Evolutionary conservation across 1,140 invertebrate genomes (phyloP), one percentile per base, ranked within the genome.

Genomic region (Drosophila nasuta): DNA sequence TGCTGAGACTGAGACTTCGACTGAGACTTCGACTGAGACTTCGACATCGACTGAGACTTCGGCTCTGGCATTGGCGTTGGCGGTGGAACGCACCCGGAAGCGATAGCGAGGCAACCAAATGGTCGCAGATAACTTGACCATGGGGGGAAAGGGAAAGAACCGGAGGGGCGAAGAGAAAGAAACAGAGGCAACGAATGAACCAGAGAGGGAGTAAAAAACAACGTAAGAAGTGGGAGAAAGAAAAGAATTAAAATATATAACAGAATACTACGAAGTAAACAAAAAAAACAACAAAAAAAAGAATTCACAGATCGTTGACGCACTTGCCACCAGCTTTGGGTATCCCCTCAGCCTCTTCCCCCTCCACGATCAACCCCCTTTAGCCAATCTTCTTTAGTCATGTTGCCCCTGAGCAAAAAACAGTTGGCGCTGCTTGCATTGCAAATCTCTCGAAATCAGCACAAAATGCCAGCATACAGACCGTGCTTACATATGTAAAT

Each of bases 61-160:
- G 41, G 7, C 8, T 33, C n/a, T 62, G 56, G 41, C 41, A 43
- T 43, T 43, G 41, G 57, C 58, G 62, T 60, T 69, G 66, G 58
- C 13, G 28, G 35, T 45, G 30, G 43, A 41, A 25, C 57, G 57
- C 65, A 75, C 73, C 73, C 73, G 73, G 73, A 75, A 75, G 67
- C 67, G 81, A 83, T 83, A 70, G 38, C 64, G 30, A 3, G 45
- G 60, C 59, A 11, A 38, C 38, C 54, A 33, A 57, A 48, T 25
- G 43, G 46, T 30, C 28, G 5, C 59, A 68, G 73, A 82, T 82
- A 82, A 77, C 60, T 70, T 70, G 75, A 45, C 63, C 77, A 57
- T 69, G 76, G 63, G 51, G n/a, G 45, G 2, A 7, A 30, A 25
- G n/a, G 45, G 2, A 7, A 30, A 25, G 20, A 25, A 25, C 20